Conservation (phyloP, 37 sponge, comb jelly and placozoan genomes). For the Beroe forskalii region DNA sequence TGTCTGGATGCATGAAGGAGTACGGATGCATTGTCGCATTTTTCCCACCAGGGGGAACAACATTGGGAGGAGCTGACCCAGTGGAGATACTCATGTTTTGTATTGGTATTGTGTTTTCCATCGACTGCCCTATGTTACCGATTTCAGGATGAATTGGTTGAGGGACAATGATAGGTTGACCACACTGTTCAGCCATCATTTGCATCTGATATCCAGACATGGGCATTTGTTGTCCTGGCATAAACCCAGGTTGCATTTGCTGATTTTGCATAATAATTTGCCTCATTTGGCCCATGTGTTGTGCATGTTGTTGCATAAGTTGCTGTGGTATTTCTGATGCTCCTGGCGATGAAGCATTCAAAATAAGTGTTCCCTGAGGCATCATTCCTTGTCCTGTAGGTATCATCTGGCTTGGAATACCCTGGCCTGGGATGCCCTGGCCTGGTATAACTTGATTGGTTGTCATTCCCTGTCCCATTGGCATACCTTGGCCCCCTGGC, state of each 20-base stretch:
- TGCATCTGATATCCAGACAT: constrained; percentile 24
- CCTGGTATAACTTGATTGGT: not conserved
- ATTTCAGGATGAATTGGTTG: constrained; percentile 12
- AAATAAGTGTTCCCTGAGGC: not conserved
- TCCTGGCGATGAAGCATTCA: not conserved
- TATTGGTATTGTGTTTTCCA: not conserved
- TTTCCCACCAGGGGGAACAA: not conserved
- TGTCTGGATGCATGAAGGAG: not conserved
- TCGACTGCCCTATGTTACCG: not conserved
- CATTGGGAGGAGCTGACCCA: not conserved
- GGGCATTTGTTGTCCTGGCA: not conserved
- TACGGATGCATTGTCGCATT: not conserved
- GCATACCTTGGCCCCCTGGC: not conserved
- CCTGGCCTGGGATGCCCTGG: not conserved
- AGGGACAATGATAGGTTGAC: constrained; percentile 19
- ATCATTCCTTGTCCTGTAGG: not conserved
- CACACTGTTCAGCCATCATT: not conserved
- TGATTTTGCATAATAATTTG: not conserved
- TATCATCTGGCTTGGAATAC: not conserved
- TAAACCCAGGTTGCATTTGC: not conserved
- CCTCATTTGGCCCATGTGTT: not conserved
- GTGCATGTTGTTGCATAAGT: not conserved
- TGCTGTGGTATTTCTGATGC: not conserved
- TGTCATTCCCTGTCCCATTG: not conserved
- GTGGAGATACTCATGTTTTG: not conserved